Base-by-base conservation (phyloP, 1,140 invertebrate genomes). In the Drosophila persimilis region DNA sequence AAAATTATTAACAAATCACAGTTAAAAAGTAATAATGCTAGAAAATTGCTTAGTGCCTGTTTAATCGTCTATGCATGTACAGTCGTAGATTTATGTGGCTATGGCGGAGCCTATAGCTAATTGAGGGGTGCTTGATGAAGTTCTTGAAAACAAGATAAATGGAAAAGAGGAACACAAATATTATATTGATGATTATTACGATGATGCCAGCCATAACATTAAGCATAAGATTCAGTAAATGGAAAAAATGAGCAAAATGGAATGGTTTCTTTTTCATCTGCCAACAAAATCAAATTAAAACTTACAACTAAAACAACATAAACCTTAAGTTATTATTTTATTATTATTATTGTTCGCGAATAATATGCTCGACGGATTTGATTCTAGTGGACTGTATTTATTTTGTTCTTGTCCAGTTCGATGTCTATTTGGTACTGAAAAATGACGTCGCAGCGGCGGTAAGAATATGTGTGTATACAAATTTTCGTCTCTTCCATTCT, bases 1-100 rank as follows among this genome's bases (percentile, higher is more conserved):
- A 74, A 83, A 85, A 75, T 71, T 71, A 81, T 77, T 77, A 85
- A 85, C 81, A 85, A 85, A 85, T 85, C 81, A 85, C 81, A 85
- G 81, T 86, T 69, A 69, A 86, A 83, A 85, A 86, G 81, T 81
- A 85, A 86, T 73, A 81, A 77, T 74, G 81, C 69, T 86, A 74
- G 73, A 78, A 77, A 78, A 65, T 65, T 45, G 44, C 56, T 46
- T 74, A 57, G 41, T 70, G 20, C 20, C 20, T 50, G 50, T 45
- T 39, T 67, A 17, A 50, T 46, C 52, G 46, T 48, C n/a, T 54
- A 54, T 31, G 20, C 48, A 56, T 79, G 58, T 50, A 13, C 11
- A 17, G 47, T 48, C 60, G 2, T 22, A 9, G 62, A 56, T 51
- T 43, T 31, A 48, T 70, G 39, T 72, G 20, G 2, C 20, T 59